Evolutionary conservation across 2,888 invertebrate species (phyloP).

Genomic region (Himalopsyche japonica): DNA sequence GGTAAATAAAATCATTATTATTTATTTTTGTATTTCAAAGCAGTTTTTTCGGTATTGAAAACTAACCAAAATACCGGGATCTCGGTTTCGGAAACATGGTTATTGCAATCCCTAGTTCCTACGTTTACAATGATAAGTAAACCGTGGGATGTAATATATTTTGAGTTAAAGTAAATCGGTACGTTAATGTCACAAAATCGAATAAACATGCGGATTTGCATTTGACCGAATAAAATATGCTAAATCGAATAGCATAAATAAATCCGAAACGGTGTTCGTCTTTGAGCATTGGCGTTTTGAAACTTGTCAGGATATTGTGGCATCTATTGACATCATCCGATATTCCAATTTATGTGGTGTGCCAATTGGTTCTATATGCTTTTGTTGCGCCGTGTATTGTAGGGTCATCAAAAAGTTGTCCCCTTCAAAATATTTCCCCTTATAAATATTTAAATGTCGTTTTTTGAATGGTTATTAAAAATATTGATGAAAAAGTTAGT

Average conservation of each 20-base stretch:
- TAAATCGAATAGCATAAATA: not conserved
- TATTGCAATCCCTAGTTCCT: too few species aligned
- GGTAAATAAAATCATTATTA: too few species aligned
- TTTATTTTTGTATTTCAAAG: too few species aligned
- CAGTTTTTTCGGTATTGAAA: too few species aligned
- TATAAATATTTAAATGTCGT: too few species aligned
- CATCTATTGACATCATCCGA: not conserved
- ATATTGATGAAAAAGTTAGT: not conserved
- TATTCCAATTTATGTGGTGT: not conserved
- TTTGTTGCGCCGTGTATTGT: not conserved
- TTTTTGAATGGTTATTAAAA: too few species aligned
- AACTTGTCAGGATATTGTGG: not conserved
- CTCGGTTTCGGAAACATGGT: too few species aligned
- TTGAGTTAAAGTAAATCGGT: too few species aligned
- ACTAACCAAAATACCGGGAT: too few species aligned
- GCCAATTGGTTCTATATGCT: not conserved
- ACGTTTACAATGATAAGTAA: too few species aligned
- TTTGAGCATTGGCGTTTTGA: not conserved
- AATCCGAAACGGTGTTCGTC: not conserved
- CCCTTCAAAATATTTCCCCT: not conserved
- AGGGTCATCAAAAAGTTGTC: not conserved
- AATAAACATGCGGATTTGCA: not conserved
- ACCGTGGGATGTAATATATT: too few species aligned
- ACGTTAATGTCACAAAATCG: too few species aligned
- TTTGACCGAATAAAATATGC: not conserved